Evolutionary conservation across 2,797 vertebrate species (phyloP).

Genomic region (Denticeps clupeoides): DNA sequence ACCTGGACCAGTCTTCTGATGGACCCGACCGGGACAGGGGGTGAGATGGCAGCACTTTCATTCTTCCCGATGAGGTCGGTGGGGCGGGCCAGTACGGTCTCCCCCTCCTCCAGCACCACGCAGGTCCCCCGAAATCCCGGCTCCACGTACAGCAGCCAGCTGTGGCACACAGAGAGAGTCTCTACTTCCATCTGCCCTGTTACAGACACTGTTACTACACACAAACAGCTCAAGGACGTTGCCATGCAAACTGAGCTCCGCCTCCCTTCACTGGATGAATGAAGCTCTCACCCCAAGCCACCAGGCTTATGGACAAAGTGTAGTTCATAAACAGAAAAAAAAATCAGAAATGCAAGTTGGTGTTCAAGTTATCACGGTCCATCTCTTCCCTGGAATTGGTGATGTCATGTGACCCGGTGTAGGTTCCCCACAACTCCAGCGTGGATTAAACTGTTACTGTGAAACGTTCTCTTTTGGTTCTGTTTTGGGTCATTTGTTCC

Average conservation of each 20-base stretch:
- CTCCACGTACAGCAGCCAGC: constrained; percentile 75
- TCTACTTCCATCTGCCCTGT: constrained; percentile 7
- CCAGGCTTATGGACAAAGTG: too few species aligned
- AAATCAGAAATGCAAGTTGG: too few species aligned
- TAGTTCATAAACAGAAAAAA: too few species aligned
- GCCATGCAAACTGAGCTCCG: constrained; percentile 20
- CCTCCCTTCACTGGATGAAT: too few species aligned
- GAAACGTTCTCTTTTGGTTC: too few species aligned
- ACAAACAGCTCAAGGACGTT: constrained; percentile 19
- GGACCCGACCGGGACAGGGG: constrained; percentile 57
- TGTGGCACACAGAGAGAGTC: constrained; percentile 39
- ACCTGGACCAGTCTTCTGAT: constrained; percentile 68
- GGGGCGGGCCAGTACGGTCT: constrained; percentile 51
- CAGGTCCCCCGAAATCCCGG: constrained; percentile 62
- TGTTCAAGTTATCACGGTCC: too few species aligned
- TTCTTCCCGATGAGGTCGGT: constrained; percentile 33
- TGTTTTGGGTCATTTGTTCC: too few species aligned
- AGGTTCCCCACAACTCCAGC: too few species aligned
- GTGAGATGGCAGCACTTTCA: constrained; percentile 18
- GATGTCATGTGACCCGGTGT: too few species aligned
- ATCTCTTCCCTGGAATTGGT: too few species aligned
- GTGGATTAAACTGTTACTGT: too few species aligned
- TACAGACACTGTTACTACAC: constrained; percentile 3
- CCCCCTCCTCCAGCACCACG: constrained; percentile 69
- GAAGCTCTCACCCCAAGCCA: too few species aligned